These are phyloP conservation scores for Drosophila lowei DNA, from an alignment of 1,140 invertebrate species.

Conservation along the genomic window DNA sequence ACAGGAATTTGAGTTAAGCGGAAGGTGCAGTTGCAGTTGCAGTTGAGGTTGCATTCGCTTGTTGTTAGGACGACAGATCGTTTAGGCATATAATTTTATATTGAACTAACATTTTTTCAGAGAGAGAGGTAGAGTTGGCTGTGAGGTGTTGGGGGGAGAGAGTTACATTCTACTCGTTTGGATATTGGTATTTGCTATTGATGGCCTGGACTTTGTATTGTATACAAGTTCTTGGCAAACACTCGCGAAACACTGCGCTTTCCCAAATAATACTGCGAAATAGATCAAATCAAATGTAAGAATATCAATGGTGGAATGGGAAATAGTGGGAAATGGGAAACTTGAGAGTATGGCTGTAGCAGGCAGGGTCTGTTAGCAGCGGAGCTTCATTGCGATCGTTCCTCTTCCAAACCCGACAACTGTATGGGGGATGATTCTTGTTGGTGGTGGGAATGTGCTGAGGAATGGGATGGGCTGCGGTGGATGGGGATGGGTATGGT, in stretches of 20 bases:
- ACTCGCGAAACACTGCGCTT: slow-evolving; percentile 78
- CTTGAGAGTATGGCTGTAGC: slow-evolving; percentile 27
- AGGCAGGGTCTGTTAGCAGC: slow-evolving; percentile 20
- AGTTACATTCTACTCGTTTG: slow-evolving; percentile 57
- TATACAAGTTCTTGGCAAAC: slow-evolving; percentile 73
- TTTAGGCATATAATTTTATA: slow-evolving; percentile 27
- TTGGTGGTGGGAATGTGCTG: slow-evolving; percentile 8
- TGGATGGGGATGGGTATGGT: slow-evolving; percentile 7
- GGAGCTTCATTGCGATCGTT: slow-evolving; percentile 35
- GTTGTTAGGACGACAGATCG: slow-evolving; percentile 29
- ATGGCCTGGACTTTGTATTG: slow-evolving; percentile 60
- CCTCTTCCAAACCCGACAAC: slow-evolving; percentile 43
- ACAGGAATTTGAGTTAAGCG: slow-evolving; percentile 3
- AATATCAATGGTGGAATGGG: slow-evolving; percentile 46
- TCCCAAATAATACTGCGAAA: slow-evolving; percentile 79
- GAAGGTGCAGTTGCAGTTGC: slow-evolving; percentile 33
- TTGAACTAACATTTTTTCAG: slow-evolving; percentile 62
- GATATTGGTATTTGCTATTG: slow-evolving; percentile 48
- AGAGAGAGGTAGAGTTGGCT: slow-evolving; percentile 15
- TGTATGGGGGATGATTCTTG: slow-evolving; percentile 14
- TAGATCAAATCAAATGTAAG: slow-evolving; percentile 69
- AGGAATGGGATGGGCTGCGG: slow-evolving; percentile 20
- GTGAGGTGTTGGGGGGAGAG: slow-evolving; percentile 60
- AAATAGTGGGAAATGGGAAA: slow-evolving; percentile 29
- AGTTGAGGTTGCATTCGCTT: no score